These are phyloP conservation scores for Atta texana DNA, from an alignment of 1,140 invertebrate species.

Conservation along the genomic window DNA sequence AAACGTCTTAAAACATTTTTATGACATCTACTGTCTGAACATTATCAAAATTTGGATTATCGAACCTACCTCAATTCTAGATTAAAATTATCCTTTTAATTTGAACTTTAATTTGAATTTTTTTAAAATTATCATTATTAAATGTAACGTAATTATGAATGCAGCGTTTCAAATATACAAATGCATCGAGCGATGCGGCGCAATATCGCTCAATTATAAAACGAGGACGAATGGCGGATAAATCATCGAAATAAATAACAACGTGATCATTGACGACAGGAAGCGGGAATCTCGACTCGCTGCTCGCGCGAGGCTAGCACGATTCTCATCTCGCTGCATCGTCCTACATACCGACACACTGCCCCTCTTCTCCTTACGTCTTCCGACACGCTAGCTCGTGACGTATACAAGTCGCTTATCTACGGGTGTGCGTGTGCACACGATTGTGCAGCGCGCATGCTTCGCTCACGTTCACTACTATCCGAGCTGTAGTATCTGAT, in stretches of 20 bases:
- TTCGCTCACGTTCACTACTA: conserved; percentile 77
- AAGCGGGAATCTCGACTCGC: conserved; percentile 28
- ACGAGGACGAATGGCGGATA: conserved; percentile 25
- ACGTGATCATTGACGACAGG: neutral
- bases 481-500: conserved; percentile 84
- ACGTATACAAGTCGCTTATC: conserved; percentile 34
- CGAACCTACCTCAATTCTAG: too few species aligned
- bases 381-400: conserved; percentile 37
- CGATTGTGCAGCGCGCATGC: conserved; percentile 41
- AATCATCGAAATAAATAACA: neutral
- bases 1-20: too few species aligned
- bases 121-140: neutral
- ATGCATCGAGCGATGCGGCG: neutral
- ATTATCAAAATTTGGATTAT: too few species aligned
- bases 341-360: conserved; percentile 38
- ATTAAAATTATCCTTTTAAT: neutral
- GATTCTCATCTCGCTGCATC: conserved; percentile 29
- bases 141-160: conserved; percentile 5
- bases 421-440: conserved; percentile 64
- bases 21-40: too few species aligned
- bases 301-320: conserved; percentile 1
- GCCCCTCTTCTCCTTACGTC: conserved; percentile 29
- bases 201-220: neutral
- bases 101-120: neutral
- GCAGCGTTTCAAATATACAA: neutral